Evolutionary conservation across 2,797 vertebrate species (phyloP), one percentile per base, ranked within the genome.

Genomic region (Huso huso): DNA sequence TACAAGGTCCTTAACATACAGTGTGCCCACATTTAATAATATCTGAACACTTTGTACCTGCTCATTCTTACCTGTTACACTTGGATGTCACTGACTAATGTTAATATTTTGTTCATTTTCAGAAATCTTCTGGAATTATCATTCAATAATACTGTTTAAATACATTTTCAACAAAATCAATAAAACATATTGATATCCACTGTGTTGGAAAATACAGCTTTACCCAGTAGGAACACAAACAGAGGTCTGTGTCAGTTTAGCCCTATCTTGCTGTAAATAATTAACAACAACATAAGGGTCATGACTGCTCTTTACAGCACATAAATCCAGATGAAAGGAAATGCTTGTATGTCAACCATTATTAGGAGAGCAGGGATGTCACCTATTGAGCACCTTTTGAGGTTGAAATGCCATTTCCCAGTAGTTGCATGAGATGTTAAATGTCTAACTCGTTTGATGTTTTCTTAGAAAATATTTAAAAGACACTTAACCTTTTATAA

Each of bases 381-480:
- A 53, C 66, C 67, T 50, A 52, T 50, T 58, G 62, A 70, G 68
- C 13, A 49, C 59, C 59, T 69, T 23, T 51, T 68, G 48, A 37
- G 62, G 58, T 72, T 52, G 57, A 57, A 68, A 63, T 68, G 61
- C 50, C 53, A 61, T 49, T 65, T 65, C 23, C 55, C 66, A 65
- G 66, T 65, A 65, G 65, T 15, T 64, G 63, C 63, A 70, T 71
- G 68, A 58, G 58, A 68, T 72, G 69, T 76, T 69, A 75, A 75
- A 74, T 61, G 67, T 62, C 68, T 63, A 68, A 66, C 73, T 68
- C 48, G 66, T 71, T 70, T 58, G 52, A 58, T 64, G 67, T 61
- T 58, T 62, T 69, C 72, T 69, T 61, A 64, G 48, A 66, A 51
- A 68, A 61, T 69, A 37, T 69, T 73, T 62, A 66, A 57, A 66